Evolutionary conservation across 2,888 invertebrate genomes (phyloP), one percentile per base, ranked within the genome.

Genomic region (Eurytoma adleriae): DNA sequence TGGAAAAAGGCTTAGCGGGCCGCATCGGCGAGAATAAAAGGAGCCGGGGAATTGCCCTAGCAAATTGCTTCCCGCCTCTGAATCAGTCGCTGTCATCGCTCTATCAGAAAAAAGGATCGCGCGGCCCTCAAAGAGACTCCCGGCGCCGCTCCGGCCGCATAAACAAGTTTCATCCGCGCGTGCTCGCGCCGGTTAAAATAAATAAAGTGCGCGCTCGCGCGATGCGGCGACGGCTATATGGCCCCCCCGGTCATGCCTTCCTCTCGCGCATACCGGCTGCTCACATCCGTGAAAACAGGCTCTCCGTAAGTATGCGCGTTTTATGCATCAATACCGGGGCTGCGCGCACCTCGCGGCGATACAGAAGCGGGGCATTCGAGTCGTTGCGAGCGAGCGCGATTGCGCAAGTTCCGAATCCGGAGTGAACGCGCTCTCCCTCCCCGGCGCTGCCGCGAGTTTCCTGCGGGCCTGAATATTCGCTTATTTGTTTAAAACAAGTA

Each of bases 271-370:
- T 89, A 89, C 89, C 89, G 88, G 88, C 86, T 88, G 89, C 88
- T 89, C 89, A 89, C 88, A 88, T 88, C 89, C 89, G 89, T 89
- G 89, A 89, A 89, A 89, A 89, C 88, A 89, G 89, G 88, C 89
- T 88, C 88, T 88, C 85, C 88, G 87, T 86, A 88, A 87, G 88
- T 89, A 88, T 87, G 86, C 88, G 86, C 86, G 86, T 88, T 89
- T 88, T 88, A 89, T 88, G 87, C 88, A 87, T 88, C 88, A 86
- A 89, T 89, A 88, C 85, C 84, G 82, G 81, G 82, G 69, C n/a
- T 13, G 13, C 48, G 18, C 40, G 50, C 67, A 40, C 40, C 40
- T 40, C 40, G 40, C 40, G 40, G 40, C 40, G 40, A 40, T 40
- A 40, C 40, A 40, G 40, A 40, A 40, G 40, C 40, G 10, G 10